These are phyloP conservation scores for Lipophrys pholis DNA, from an alignment of 2,113 vertebrate genomes.

Conservation along the genomic window DNA sequence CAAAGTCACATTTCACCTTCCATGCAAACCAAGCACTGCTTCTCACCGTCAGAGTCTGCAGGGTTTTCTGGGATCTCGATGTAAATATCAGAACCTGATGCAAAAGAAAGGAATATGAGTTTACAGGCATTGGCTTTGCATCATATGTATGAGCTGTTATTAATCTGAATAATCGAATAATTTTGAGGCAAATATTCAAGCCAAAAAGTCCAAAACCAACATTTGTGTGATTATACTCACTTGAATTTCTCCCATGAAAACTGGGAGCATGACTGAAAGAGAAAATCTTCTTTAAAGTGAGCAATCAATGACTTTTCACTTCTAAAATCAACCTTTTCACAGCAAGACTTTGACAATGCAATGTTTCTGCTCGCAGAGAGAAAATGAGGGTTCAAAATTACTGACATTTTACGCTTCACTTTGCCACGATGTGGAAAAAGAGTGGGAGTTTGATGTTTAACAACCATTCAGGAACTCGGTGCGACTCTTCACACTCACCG, in stretches of 20 bases:
- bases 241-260: not conserved
- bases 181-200: too few relatives aligned
- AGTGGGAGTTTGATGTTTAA: not conserved
- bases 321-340: not conserved
- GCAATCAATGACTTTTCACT: too few relatives aligned
- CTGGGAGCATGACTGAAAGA: slow-evolving; percentile 18
- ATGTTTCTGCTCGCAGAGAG: not conserved
- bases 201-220: not conserved
- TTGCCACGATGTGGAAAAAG: too few relatives aligned
- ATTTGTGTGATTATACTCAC: not conserved
- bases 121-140: not conserved
- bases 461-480: not conserved
- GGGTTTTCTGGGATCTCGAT: slow-evolving; percentile 87
- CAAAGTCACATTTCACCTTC: not conserved
- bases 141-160: not conserved
- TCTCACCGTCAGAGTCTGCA: slow-evolving; percentile 50
- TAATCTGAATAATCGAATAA: not conserved
- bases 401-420: not conserved
- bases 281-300: not conserved
- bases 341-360: not conserved
- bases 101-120: not conserved
- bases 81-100: slow-evolving; percentile 91
- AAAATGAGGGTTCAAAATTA: too few relatives aligned
- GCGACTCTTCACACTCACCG: slow-evolving; percentile 60
- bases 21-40: not conserved